Evolutionary conservation across 2,888 invertebrate genomes (phyloP), one percentile per base, ranked within the genome.

Genomic region (Embidobia sp.): DNA sequence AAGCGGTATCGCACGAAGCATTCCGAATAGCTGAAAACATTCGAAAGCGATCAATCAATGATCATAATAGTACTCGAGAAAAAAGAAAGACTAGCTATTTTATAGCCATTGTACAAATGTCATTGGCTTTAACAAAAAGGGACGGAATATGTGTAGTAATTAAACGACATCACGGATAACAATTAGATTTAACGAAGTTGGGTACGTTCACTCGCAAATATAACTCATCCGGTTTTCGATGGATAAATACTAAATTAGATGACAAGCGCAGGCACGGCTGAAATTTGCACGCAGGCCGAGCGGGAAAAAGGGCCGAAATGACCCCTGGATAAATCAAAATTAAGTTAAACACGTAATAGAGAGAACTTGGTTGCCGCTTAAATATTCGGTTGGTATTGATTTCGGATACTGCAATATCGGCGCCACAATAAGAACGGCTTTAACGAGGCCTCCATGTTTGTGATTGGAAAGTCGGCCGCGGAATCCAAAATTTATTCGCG

Each of bases 321-420:
- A 22, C 11, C 18, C 11, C 8, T 3, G 18, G 19, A 57, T 44
- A 18, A 53, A 46, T 53, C 11, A 53, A 66, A 66, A 66, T 66
- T 35, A 53, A 44, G 44, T 66, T 53, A 46, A 53, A 51, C 27
- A 44, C 31, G 63, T 8, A 13, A 26, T 16, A 22, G n/a, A n/a
- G n/a, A n/a, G n/a, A n/a, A n/a, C n/a, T n/a, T n/a, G n/a, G n/a
- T n/a, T n/a, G n/a, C 18, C 11, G 53, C 44, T 66, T 35, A 66
- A 66, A 66, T 53, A 53, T 66, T 66, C 46, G 51, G 5, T 16
- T 15, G 16, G 3, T 64, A 64, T 64, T 51, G 66, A 66, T 66
- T 66, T 66, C 53, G 33, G 66, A 66, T 66, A 66, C 7, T 27
- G 46, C 44, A 53, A 44, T 44, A 42, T 42, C 49, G 19, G 11